Evolutionary conservation across 2,797 vertebrate species (phyloP), one percentile per base, ranked within the genome.

Genomic region (Salmo trutta): DNA sequence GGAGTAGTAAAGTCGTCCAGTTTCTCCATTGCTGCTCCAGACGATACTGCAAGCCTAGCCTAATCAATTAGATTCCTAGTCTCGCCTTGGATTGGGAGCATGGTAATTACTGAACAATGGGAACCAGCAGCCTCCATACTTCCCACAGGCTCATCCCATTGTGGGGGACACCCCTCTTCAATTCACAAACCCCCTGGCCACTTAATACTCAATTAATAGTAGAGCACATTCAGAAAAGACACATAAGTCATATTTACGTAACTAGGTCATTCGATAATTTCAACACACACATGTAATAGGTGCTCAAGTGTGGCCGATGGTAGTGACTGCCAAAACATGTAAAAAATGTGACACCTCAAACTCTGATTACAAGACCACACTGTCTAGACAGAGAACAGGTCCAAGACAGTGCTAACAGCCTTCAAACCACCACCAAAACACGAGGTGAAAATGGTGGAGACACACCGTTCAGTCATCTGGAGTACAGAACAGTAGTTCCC

Each of bases 311-410:
- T n/a, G 29, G 68, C 78, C 75, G 21, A 64, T 77, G 75, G 76
- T 75, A 85, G 75, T 53, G 64, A 87, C 41, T 69, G 19, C 72
- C 54, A 67, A 91, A 92, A 80, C 88, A 90, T 90, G 84, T 80
- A 59, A 83, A 73, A 64, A 84, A 89, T 83, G 88, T 79, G 88
- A 86, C 92, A 89, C 91, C 91, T 90, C 75, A 84, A 71, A 75
- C 47, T 73, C 16, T 24, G 59, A 59, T 79, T 71, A 85, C 77
- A 73, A 69, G 72, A 84, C 76, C 64, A 21, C 24, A 73, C 19
- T 5, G 29, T 77, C 16, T 76, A 54, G 12, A 76, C 74, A 59
- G 54, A 66, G 73, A 52, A 36, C 7, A 56, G 67, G 67, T 62
- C 70, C 31, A 33, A 74, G 56, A 70, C 31, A 16, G 33, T 3